Percentiles rank a stretch among this genome's conserved stretches.
phyloP scores from a whole-genome alignment of 2,113 vertebrate species.

The Hemiprocne comata region DNA sequence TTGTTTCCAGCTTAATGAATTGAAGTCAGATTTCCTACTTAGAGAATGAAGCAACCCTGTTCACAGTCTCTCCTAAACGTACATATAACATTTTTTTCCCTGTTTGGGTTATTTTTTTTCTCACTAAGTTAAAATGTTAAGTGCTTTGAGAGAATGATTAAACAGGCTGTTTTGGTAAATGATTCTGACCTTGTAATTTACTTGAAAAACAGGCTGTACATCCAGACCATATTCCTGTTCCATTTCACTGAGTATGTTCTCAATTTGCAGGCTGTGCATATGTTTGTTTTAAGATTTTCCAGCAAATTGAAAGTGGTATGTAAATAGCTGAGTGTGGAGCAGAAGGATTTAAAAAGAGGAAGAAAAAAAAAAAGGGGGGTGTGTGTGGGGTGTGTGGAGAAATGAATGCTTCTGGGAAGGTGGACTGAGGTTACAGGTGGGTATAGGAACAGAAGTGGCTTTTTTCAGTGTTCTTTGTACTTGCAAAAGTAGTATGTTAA shows the following conservation, averaged over 20 bases:
- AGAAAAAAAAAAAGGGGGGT: neutral
- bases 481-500: neutral
- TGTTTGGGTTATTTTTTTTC: neutral
- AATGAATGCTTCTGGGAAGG: neutral
- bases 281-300: slow-evolving; percentile 20
- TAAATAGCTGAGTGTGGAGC: slow-evolving; percentile 6
- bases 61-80: neutral
- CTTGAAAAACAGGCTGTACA: neutral
- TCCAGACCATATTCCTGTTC: neutral
- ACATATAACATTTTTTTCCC: neutral
- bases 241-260: neutral
- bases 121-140: neutral
- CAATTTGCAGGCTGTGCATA: neutral
- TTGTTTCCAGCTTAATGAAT: neutral
- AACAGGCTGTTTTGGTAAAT: neutral
- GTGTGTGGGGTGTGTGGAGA: neutral
- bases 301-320: neutral
- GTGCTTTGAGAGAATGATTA: neutral
- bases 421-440: neutral
- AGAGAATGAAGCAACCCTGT: neutral
- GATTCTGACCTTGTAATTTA: neutral
- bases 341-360: neutral
- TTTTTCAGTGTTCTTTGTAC: neutral
- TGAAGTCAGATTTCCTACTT: neutral
- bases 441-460: neutral